Percentiles rank a stretch among this genome's conserved stretches.
Evolutionary conservation across 1,140 invertebrate genomes (phyloP).

Genomic region (Heliconius congener): DNA sequence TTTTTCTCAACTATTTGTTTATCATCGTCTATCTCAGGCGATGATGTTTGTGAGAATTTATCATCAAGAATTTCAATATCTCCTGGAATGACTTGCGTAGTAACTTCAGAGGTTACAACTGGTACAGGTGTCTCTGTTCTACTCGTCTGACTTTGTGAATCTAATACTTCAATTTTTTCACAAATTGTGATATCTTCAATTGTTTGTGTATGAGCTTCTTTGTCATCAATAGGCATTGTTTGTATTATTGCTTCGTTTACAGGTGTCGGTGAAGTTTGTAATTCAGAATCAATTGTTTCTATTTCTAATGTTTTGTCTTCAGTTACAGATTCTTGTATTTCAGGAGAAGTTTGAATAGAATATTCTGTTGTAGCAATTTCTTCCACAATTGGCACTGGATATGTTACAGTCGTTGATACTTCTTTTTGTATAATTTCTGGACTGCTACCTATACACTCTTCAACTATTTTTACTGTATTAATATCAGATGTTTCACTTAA

Average conservation of each 20-base stretch:
- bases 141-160: conserved; percentile 70
- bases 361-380: conserved; percentile 78
- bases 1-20: conserved; percentile 58
- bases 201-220: conserved; percentile 67
- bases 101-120: conserved; percentile 56
- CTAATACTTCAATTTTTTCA: conserved; percentile 54
- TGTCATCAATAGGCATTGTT: conserved; percentile 78
- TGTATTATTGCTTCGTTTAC: conserved; percentile 78
- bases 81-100: conserved; percentile 71
- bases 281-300: conserved; percentile 79
- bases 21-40: conserved; percentile 49
- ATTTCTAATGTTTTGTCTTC: conserved; percentile 63
- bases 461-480: conserved; percentile 84
- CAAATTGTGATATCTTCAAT: conserved; percentile 49
- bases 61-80: conserved; percentile 71
- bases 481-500: conserved; percentile 82
- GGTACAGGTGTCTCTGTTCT: conserved; percentile 57
- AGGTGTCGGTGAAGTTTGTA: conserved; percentile 82
- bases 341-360: conserved; percentile 84
- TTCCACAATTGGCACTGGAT: conserved; percentile 83
- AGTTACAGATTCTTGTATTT: conserved; percentile 71
- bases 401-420: conserved; percentile 80
- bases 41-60: conserved; percentile 76
- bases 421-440: conserved; percentile 72
- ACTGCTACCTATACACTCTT: conserved; percentile 81